phyloP scores from a whole-genome alignment of 2,113 vertebrate species.

The Crotalus helleri region DNA sequence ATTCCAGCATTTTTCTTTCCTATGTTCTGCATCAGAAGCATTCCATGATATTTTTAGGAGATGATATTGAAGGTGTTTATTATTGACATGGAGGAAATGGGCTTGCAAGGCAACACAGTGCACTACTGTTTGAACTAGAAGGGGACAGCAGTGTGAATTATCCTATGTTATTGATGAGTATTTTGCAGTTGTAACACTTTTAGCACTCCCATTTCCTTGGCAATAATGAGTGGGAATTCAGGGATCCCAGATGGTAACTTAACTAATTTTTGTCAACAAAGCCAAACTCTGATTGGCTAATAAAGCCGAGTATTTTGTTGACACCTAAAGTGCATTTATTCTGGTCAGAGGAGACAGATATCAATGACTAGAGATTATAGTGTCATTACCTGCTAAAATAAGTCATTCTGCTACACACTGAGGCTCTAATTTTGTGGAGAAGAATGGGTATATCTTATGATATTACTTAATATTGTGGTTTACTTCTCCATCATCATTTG shows the following conservation, averaged over 20 bases:
- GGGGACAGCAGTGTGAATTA: constrained; percentile 2
- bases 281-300: constrained; percentile 25
- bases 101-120: background rate
- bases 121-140: constrained; percentile 6
- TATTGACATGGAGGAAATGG: background rate
- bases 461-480: constrained; percentile 24
- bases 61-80: constrained; percentile 24
- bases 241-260: background rate
- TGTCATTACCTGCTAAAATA: constrained; percentile 15
- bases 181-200: constrained; percentile 5
- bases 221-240: constrained; percentile 32
- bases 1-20: background rate
- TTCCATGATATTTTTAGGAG: constrained; percentile 19
- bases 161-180: background rate
- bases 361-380: constrained; percentile 8
- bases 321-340: constrained; percentile 13
- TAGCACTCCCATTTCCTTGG: constrained; percentile 15
- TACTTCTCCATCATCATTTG: constrained; percentile 31
- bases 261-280: constrained; percentile 30
- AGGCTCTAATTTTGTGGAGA: constrained; percentile 16
- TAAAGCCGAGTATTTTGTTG: background rate
- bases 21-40: constrained; percentile 17
- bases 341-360: constrained; percentile 9
- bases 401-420: constrained; percentile 30
- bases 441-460: background rate